Evolutionary conservation across 2,113 vertebrate species (phyloP).

Genomic region (Nesoenas mayeri): DNA sequence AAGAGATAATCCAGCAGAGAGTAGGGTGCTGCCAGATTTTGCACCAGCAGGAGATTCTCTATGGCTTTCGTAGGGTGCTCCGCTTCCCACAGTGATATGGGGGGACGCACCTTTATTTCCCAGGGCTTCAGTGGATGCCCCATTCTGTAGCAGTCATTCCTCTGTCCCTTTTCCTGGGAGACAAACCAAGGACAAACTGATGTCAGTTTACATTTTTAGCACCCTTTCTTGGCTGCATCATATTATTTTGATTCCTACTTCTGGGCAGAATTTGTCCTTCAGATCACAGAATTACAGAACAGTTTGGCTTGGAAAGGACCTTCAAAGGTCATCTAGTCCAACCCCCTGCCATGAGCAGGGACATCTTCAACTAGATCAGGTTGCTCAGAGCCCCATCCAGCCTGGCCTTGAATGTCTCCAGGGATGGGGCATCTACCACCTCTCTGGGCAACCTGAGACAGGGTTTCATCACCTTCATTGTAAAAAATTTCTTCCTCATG

Average conservation of each 20-base stretch:
- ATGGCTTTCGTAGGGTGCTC: not conserved
- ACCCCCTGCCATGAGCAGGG: too few species aligned
- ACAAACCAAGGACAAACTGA: not conserved
- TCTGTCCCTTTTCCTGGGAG: not conserved
- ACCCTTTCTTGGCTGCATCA: fast-evolving
- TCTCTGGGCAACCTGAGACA: too few species aligned
- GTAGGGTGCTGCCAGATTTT: not conserved
- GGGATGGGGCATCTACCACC: too few species aligned
- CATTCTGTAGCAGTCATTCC: fast-evolving
- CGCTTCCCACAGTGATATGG: not conserved
- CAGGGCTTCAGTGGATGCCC: not conserved
- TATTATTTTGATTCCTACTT: not conserved
- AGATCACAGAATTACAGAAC: too few species aligned
- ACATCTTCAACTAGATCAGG: too few species aligned
- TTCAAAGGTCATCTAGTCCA: too few species aligned
- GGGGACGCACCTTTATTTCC: not conserved
- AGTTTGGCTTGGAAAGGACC: too few species aligned
- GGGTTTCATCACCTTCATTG: too few species aligned
- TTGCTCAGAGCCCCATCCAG: too few species aligned
- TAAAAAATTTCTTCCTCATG: too few species aligned
- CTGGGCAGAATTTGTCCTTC: not conserved
- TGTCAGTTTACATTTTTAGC: not conserved
- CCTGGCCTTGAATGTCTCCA: too few species aligned
- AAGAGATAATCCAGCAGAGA: not conserved
- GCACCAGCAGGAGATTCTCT: not conserved